Percentiles rank a stretch among this genome's conserved stretches.
Conservation (phyloP, 2,888 invertebrate genomes). For the Apantesis nais region DNA sequence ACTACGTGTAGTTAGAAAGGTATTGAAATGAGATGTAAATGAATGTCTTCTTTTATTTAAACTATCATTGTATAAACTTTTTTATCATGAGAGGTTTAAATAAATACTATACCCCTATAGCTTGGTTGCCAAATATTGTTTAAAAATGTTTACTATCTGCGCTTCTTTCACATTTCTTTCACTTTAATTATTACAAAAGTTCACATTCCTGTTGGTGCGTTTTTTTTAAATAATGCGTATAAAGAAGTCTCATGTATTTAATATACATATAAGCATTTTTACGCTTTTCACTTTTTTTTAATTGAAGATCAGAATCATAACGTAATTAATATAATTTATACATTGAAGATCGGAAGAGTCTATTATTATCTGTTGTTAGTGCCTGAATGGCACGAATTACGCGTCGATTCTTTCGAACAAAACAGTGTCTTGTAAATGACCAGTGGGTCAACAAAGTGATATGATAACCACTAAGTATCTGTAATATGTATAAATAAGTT, state of each 20-base stretch:
- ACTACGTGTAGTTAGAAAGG: too few species aligned
- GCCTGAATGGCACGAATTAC: neutral
- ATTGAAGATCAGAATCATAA: neutral
- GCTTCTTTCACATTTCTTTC: neutral
- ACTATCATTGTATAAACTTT: neutral
- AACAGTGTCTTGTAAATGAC: slow-evolving; percentile 25
- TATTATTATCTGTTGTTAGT: neutral
- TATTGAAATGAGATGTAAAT: too few species aligned
- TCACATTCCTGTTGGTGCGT: neutral
- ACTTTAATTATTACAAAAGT: neutral
- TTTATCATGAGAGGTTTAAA: too few species aligned
- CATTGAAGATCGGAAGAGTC: neutral
- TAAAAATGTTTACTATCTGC: neutral
- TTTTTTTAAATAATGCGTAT: neutral
- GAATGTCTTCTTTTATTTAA: neutral
- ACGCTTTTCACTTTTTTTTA: neutral
- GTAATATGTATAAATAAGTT: neutral
- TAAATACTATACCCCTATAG: too few species aligned
- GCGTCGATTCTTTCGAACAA: neutral
- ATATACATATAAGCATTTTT: neutral
- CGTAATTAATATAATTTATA: neutral
- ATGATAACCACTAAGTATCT: neutral
- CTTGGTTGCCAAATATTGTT: neutral
- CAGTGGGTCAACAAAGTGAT: slow-evolving; percentile 12
- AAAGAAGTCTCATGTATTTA: neutral